These are phyloP conservation scores for Phainopepla nitens DNA, from an alignment of 2,113 vertebrate species.

Conservation along the genomic window DNA sequence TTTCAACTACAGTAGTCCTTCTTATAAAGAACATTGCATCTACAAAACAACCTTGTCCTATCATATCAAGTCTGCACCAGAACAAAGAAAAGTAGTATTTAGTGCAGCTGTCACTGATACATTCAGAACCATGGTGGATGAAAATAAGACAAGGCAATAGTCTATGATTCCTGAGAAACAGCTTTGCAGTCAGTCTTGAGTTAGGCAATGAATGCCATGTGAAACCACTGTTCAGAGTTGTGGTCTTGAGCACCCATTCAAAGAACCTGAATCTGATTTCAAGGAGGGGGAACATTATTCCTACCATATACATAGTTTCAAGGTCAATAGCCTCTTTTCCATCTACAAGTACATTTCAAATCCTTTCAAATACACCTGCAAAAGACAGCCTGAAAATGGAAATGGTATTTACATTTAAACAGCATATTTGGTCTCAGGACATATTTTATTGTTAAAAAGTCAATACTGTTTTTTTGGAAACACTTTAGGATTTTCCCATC, in stretches of 20 bases:
- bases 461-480: slow-evolving; percentile 34
- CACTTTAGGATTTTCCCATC: not conserved
- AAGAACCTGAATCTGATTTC: not conserved
- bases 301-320: slow-evolving; percentile 35
- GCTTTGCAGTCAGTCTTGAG: not conserved
- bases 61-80: not conserved
- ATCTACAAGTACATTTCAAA: slow-evolving; percentile 39
- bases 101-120: not conserved
- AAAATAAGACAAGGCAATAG: not conserved
- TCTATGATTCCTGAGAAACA: not conserved
- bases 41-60: not conserved
- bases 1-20: not conserved
- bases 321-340: slow-evolving; percentile 49
- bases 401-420: slow-evolving; percentile 58
- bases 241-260: not conserved
- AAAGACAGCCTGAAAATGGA: slow-evolving; percentile 43
- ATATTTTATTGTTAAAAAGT: slow-evolving; percentile 35
- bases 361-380: slow-evolving; percentile 32
- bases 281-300: slow-evolving; percentile 11
- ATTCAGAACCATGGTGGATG: not conserved
- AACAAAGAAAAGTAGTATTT: not conserved
- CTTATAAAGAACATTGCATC: not conserved
- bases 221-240: not conserved
- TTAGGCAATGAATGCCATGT: not conserved
- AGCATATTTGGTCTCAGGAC: slow-evolving; percentile 8